phyloP scores from a whole-genome alignment of 2,797 vertebrate species.

The Brachyrhaphis roseni region DNA sequence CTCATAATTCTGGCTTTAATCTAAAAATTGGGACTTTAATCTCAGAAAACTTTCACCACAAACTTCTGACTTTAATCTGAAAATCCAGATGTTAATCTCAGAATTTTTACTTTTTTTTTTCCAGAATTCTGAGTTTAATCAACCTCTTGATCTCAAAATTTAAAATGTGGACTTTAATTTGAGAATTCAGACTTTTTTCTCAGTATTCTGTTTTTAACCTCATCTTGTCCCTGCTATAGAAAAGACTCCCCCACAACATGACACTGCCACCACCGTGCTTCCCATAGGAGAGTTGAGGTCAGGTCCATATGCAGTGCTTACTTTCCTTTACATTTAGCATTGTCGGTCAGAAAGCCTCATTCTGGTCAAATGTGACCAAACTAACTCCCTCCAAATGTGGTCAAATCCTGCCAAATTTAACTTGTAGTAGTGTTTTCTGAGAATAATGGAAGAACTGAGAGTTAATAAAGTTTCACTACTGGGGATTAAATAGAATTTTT shows the following conservation, averaged over 20 bases:
- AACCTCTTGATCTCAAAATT: too few relatives aligned
- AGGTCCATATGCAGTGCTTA: background rate
- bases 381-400: background rate
- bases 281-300: background rate
- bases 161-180: too few relatives aligned
- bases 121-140: too few relatives aligned
- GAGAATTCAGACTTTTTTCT: too few relatives aligned
- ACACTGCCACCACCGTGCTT: background rate
- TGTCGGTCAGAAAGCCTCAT: background rate
- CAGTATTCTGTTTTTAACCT: too few relatives aligned
- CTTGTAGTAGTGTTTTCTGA: background rate
- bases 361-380: background rate
- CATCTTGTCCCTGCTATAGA: background rate
- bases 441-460: background rate
- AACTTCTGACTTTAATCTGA: too few relatives aligned
- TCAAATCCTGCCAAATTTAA: background rate
- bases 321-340: background rate
- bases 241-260: background rate
- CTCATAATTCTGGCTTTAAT: too few relatives aligned
- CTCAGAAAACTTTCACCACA: too few relatives aligned
- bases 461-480: background rate
- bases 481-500: too few relatives aligned
- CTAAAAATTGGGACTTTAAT: too few relatives aligned
- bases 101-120: too few relatives aligned
- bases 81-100: too few relatives aligned